Conservation (phyloP, 1,140 invertebrate genomes). For the Drosophila hydei region DNA sequence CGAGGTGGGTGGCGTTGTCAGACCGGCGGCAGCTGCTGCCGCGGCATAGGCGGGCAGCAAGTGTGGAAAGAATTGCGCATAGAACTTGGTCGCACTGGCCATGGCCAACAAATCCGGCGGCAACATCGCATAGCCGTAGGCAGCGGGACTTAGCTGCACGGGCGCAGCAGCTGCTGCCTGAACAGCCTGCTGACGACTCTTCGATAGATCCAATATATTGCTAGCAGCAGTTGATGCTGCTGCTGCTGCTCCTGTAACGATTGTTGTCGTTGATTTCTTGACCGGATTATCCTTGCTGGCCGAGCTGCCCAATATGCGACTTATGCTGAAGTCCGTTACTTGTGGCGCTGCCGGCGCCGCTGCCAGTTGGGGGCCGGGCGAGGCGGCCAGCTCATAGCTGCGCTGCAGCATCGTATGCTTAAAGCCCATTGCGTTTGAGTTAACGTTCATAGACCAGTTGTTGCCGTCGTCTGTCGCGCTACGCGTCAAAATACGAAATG, state of each 20-base stretch:
- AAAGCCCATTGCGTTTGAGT: constrained; percentile 65
- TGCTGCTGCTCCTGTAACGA: not conserved
- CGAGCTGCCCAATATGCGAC: constrained; percentile 62
- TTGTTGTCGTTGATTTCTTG: constrained; percentile 14
- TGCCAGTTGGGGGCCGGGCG: constrained; percentile 43
- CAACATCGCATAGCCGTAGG: constrained; percentile 58
- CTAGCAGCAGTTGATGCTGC: not conserved
- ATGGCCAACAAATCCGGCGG: constrained; percentile 71
- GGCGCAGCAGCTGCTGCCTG: not conserved
- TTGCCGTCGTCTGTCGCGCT: constrained; percentile 73
- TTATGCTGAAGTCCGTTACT: constrained; percentile 81
- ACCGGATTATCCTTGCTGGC: constrained; percentile 45
- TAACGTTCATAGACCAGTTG: constrained; percentile 49
- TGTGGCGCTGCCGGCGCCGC: constrained; percentile 43
- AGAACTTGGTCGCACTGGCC: constrained; percentile 79
- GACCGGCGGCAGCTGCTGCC: constrained; percentile 57
- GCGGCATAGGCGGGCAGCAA: constrained; percentile 70
- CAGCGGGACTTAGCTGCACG: not conserved
- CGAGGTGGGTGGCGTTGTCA: constrained; percentile 65
- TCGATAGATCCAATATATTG: constrained; percentile 76
- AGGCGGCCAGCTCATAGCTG: constrained; percentile 64
- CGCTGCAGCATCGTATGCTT: constrained; percentile 80
- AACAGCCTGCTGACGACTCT: constrained; percentile 39
- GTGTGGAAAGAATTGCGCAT: constrained; percentile 80
- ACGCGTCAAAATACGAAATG: constrained; percentile 77